These are phyloP conservation scores for Sphecodes monilicornis DNA, from an alignment of 2,888 invertebrate genomes.

Conservation along the genomic window DNA sequence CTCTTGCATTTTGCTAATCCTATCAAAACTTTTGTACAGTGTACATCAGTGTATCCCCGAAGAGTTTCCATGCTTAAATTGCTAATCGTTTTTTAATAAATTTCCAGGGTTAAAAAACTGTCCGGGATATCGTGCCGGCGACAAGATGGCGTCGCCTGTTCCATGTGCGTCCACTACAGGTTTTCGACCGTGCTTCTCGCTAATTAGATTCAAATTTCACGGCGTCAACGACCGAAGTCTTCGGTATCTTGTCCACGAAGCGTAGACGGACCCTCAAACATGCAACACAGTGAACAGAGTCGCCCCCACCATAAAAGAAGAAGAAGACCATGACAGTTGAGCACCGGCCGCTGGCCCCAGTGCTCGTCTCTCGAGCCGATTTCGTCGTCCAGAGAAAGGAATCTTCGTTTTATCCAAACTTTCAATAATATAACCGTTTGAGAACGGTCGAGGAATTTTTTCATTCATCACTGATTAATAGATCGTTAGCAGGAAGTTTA, in stretches of 20 bases:
- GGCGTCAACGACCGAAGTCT: slow-evolving; percentile 6
- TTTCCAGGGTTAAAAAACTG: background rate
- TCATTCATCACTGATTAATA: no score
- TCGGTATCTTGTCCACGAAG: background rate
- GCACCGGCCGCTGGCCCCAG: slow-evolving; percentile 39
- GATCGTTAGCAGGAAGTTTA: background rate
- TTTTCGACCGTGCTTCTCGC: background rate
- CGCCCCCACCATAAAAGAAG: slow-evolving; percentile 48
- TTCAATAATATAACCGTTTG: background rate
- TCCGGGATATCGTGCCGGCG: background rate
- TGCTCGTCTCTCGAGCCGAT: background rate
- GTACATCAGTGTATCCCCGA: no score
- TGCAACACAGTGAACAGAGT: slow-evolving; percentile 31
- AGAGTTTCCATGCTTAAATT: no score
- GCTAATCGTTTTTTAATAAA: no score
- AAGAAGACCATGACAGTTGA: slow-evolving; percentile 54
- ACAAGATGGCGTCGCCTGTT: background rate
- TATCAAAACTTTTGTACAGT: no score
- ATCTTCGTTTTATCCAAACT: background rate
- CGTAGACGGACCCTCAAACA: slow-evolving; percentile 16
- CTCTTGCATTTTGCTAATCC: no score
- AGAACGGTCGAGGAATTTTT: background rate
- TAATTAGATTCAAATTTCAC: slow-evolving; percentile 7
- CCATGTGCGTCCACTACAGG: background rate
- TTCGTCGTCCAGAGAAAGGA: background rate